Evolutionary conservation across 2,113 vertebrate species (phyloP), one percentile per base, ranked within the genome.

Genomic region (Struthio camelus): DNA sequence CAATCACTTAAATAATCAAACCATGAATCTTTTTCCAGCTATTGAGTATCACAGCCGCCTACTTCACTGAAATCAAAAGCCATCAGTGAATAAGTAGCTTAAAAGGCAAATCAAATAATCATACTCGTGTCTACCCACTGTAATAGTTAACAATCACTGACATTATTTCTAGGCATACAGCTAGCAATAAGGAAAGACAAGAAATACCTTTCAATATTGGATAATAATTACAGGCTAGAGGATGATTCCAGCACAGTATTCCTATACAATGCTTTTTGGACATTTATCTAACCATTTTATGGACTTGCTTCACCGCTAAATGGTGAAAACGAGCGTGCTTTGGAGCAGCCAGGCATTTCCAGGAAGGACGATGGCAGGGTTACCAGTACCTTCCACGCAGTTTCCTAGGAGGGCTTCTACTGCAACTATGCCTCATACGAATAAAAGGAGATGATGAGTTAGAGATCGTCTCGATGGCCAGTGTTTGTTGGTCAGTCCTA

Each of bases 21-120:
- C 42, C 30, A 54, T 2, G 34, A 48, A 46, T 81, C 10, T 70
- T 38, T 79, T 40, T 38, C n/a, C 78, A 94, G 75, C 72, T 86
- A 87, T 87, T 90, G 85, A 75, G 48, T 27, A 61, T 50, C 69
- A 85, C 34, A 89, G 66, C 81, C 76, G 79, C 72, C 72, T 83
- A 56, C 76, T 93, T 85, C 71, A 89, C 4, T 82, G 77, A 92
- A 97, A 90, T 94, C 65, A 97, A 95, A 95, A 53, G 48, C 58
- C 65, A 66, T 44, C 71, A 58, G 75, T 77, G 95, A 95, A 93
- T n/a, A 83, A 95, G 80, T 65, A 84, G 85, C 78, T 96, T 84
- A 93, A 94, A 96, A 94, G 44, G 86, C 93, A 93, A 95, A 92
- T 94, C 70, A 93, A 93, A 96, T 72, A 82, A 96, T 92, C 66